Evolutionary conservation across 2,113 vertebrate species (phyloP).

Genomic region (Upupa epops): DNA sequence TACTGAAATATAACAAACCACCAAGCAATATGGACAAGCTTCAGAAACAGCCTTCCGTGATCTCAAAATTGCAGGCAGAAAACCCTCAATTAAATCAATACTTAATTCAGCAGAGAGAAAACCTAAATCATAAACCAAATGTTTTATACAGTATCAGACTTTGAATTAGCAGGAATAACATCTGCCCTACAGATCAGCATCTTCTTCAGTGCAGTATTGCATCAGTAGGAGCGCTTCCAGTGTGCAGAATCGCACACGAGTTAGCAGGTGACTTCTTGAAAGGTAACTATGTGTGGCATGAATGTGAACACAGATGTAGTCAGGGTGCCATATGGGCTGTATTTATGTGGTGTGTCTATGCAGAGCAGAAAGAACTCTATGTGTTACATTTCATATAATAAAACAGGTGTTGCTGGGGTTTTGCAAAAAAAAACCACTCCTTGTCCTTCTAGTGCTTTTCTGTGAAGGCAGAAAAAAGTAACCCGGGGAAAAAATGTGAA

Average conservation of each 20-base stretch:
- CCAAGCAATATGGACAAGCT: slow-evolving; percentile 17
- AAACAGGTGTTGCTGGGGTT: slow-evolving; percentile 57
- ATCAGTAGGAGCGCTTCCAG: slow-evolving; percentile 32
- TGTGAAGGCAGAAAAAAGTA: slow-evolving; percentile 19
- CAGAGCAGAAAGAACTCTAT: slow-evolving; percentile 11
- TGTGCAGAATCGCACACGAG: background rate
- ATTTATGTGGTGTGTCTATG: slow-evolving; percentile 46
- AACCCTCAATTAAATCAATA: slow-evolving; percentile 45
- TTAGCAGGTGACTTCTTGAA: slow-evolving; percentile 57
- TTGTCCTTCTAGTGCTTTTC: background rate
- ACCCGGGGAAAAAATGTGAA: slow-evolving; percentile 32
- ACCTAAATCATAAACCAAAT: background rate
- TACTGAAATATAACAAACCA: slow-evolving; percentile 40
- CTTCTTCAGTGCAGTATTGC: background rate
- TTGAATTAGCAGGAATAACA: slow-evolving; percentile 7
- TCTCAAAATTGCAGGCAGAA: slow-evolving; percentile 35
- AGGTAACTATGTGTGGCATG: slow-evolving; percentile 58
- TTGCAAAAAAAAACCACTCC: slow-evolving; percentile 34
- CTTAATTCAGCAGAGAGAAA: slow-evolving; percentile 12
- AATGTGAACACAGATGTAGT: slow-evolving; percentile 36
- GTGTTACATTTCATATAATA: slow-evolving; percentile 46
- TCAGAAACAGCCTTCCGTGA: slow-evolving; percentile 20
- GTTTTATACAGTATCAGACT: slow-evolving; percentile 7
- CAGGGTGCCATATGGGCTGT: slow-evolving; percentile 51
- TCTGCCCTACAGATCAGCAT: slow-evolving; percentile 42